Evolutionary conservation across 1,140 invertebrate genomes (phyloP), one percentile per base, ranked within the genome.

Genomic region (Zaprionus ghesquierei): DNA sequence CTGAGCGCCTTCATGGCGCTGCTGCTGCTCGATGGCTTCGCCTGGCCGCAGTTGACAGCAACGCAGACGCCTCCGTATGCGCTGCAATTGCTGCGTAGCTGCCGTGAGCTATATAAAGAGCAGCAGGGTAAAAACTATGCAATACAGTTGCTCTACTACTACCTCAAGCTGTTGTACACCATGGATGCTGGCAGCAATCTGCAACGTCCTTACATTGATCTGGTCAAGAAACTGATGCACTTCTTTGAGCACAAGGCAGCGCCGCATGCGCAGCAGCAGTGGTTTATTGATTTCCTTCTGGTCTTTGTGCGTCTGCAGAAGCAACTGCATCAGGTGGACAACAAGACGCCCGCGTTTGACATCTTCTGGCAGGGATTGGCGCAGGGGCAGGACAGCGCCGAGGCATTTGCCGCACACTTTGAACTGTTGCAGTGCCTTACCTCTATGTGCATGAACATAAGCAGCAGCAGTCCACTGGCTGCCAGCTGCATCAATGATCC

Each of bases 101-200:
- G 65, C 6, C 77, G 75, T 3, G 56, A 77, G 8, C 15, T 69
- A 15, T 77, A 76, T 56, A 79, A 75, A 18, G 51, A 62, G 5
- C 10, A 56, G 0, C 46, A 38, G 0, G 4, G 23, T 0, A 63
- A 69, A 3, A 41, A 41, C 5, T 69, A 72, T 38, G 62, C 38
- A 1, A 27, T 89, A 4, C 77, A 89, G 23, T 41, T 89, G 33
- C 54, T 89, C 1, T 87, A 87, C 53, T 84, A 80, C 23, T 84
- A 84, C 23, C 9, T 84, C 5, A 87, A 87, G 54, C n/a, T 87
- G 27, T 6, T 80, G 0, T 64, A 55, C 20, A 59, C 33, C 1
- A 0, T 18, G 15, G 20, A 35, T 15, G n/a, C 35, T 3, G 4
- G n/a, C 35, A 8, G n/a, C 0, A 66, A 79, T 12, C 58, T 89